Conservation (phyloP, 1,140 invertebrate species). For the Paralvinella palmiformis region DNA sequence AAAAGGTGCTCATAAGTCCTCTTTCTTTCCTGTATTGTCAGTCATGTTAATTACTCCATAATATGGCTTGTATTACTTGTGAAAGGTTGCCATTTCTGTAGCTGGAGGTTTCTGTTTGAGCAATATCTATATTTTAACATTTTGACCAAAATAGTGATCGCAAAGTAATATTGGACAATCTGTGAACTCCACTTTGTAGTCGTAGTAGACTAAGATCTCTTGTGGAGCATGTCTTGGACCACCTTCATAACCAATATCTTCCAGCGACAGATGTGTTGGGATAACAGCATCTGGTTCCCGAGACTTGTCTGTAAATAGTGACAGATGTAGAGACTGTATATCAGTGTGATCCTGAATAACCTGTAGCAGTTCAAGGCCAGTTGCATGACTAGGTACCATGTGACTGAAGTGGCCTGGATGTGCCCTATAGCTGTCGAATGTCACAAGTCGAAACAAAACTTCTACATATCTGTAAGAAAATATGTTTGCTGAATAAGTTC, state of each 20-base stretch:
- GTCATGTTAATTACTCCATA: no score
- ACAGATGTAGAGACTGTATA: constrained; percentile 17
- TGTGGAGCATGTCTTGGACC: constrained; percentile 31
- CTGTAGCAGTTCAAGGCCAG: not conserved
- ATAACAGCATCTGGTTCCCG: constrained; percentile 32
- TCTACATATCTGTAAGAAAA: not conserved
- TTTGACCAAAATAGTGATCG: constrained; percentile 39
- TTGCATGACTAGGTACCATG: not conserved
- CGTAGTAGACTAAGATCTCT: constrained; percentile 39
- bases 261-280: constrained; percentile 27
- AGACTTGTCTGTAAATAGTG: constrained; percentile 37
- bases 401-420: not conserved
- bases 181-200: constrained; percentile 43
- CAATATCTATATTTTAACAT: no score
- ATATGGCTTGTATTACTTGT: no score
- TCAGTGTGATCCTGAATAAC: not conserved
- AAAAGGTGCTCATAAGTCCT: no score
- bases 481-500: not conserved
- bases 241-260: constrained; percentile 37
- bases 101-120: no score
- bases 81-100: no score
- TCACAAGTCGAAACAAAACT: not conserved
- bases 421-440: not conserved
- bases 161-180: constrained; percentile 42
- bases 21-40: no score